Base-by-base conservation (phyloP, 2,888 invertebrate species). In the Rhodophaea formosa region DNA sequence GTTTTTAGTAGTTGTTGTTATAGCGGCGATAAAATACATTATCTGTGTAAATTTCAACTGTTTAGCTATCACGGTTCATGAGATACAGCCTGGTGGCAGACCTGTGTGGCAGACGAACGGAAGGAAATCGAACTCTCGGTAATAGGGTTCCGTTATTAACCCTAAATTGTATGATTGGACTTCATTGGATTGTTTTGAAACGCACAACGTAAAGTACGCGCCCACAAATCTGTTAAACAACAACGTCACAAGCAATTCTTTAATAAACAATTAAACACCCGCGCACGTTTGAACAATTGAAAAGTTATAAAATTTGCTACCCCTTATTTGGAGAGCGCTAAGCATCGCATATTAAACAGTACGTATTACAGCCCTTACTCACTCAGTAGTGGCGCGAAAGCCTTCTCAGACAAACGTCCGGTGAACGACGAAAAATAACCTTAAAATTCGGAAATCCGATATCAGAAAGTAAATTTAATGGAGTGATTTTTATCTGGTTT, bases 361-460 rank as follows among this genome's bases (percentile, higher is more conserved):
- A 45, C 60, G 54, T 57, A 49, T 52, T 23, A 51, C 44, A 56
- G 56, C 65, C 72, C 72, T 71, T 76, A 71, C 64, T 66, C 62
- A 71, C 63, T 69, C 77, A 88, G 89, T 90, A 65, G 56, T 17
- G 62, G 73, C 87, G 88, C 82, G 88, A 86, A 86, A 89, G 88
- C 89, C 89, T 89, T 72, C 67, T 75, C 15, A 75, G 68, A 62
- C 69, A 63, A 77, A 86, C 84, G 87, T 77, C 55, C 59, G 64
- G 16, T 54, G n/a, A n/a, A n/a, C 49, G 15, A 23, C 15, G 17
- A 29, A 53, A 53, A 23, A 23, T 23, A 2, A 23, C 29, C 43
- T 14, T 10, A 54, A 44, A 39, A 39, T 39, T 32, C 12, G 15
- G 23, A 23, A 35, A n/a, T n/a, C n/a, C 47, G 47, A 47, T 47